phyloP scores from a whole-genome alignment of 1,140 invertebrate species.

The Drosophila equinoxialis region DNA sequence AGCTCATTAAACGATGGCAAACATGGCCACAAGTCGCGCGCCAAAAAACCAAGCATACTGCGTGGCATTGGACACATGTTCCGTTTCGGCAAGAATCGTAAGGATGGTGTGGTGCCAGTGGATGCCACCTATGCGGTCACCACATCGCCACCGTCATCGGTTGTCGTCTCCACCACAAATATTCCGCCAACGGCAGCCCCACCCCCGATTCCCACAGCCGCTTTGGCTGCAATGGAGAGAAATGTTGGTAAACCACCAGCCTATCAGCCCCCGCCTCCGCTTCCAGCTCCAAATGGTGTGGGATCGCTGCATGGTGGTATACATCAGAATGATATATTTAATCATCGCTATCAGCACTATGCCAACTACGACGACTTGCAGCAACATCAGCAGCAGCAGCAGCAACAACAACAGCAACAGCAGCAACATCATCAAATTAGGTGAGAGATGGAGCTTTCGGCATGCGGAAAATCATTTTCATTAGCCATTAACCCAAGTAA shows the following conservation, averaged over 20 bases:
- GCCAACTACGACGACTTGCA: constrained; percentile 93
- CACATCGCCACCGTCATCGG: constrained; percentile 60
- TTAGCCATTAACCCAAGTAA: not conserved
- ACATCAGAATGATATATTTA: constrained; percentile 83
- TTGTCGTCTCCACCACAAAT: constrained; percentile 26
- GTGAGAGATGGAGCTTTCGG: constrained; percentile 48
- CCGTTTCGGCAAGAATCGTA: constrained; percentile 91
- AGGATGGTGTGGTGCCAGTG: constrained; percentile 85
- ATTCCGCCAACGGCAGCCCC: constrained; percentile 37
- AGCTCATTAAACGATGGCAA: constrained; percentile 88
- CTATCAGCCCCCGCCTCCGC: constrained; percentile 78
- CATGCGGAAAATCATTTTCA: constrained; percentile 3
- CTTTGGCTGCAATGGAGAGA: constrained; percentile 71
- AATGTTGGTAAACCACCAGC: constrained; percentile 74
- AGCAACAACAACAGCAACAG: constrained; percentile 32
- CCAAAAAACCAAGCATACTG: constrained; percentile 89
- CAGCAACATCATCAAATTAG: constrained; percentile 86
- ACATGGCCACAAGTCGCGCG: constrained; percentile 85
- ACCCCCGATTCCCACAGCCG: constrained; percentile 68
- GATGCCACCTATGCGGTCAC: constrained; percentile 63
- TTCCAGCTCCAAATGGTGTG: constrained; percentile 68
- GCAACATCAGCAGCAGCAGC: constrained; percentile 83
- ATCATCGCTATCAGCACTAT: constrained; percentile 88
- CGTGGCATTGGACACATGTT: constrained; percentile 93
- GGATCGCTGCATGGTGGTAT: constrained; percentile 70